phyloP scores from a whole-genome alignment of 2,113 vertebrate species.

The Catharus bicknelli region DNA sequence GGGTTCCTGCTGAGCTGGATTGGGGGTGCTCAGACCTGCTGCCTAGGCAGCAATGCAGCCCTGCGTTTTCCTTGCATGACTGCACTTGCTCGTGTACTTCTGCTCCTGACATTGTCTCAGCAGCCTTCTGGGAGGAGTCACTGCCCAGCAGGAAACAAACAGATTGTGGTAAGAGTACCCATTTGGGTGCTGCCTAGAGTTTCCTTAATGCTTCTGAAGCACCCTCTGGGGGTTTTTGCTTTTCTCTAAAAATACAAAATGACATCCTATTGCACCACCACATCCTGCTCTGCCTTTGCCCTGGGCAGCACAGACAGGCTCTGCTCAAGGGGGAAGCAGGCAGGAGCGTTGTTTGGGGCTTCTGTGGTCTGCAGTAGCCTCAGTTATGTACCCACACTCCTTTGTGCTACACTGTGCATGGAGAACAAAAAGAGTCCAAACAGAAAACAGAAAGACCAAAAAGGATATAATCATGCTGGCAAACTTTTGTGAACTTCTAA shows the following conservation, averaged over 20 bases:
- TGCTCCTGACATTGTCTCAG: neutral
- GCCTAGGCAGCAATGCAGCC: neutral
- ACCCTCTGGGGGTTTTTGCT: neutral
- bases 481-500: neutral
- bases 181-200: neutral
- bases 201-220: neutral
- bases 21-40: neutral
- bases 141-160: neutral
- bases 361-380: neutral
- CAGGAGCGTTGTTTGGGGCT: neutral
- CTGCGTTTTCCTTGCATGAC: neutral
- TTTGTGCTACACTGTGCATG: fast-evolving
- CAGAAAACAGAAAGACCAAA: neutral
- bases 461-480: neutral
- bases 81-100: neutral
- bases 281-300: neutral
- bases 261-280: neutral
- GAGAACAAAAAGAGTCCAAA: neutral
- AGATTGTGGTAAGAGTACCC: neutral
- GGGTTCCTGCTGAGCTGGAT: neutral
- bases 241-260: neutral
- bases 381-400: neutral
- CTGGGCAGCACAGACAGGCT: neutral
- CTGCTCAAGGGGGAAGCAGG: neutral
- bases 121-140: neutral